phyloP scores from a whole-genome alignment of 2,113 vertebrate genomes.

The Catharus bicknelli region DNA sequence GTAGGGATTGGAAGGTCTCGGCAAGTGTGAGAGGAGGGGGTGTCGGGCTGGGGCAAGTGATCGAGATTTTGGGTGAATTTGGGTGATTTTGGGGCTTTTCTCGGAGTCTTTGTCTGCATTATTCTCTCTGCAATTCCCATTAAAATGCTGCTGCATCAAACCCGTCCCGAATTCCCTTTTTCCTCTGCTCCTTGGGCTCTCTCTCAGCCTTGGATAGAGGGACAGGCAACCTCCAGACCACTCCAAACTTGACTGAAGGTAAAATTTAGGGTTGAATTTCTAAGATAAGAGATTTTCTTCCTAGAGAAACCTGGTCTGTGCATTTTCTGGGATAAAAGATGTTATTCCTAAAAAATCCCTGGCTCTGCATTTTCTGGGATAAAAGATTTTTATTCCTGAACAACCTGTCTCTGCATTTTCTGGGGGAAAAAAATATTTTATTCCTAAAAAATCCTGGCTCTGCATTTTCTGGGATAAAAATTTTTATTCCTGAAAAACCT shows the following conservation, averaged over 20 bases:
- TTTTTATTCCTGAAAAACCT: neutral
- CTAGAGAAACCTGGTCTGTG: too few relatives aligned
- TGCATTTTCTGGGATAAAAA: neutral
- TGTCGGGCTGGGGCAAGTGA: neutral
- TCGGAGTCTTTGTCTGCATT: neutral
- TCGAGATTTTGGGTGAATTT: neutral
- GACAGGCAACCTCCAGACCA: neutral
- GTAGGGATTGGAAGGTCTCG: neutral
- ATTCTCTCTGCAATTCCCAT: conserved; percentile 44
- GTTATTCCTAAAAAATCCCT: too few relatives aligned
- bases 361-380: neutral
- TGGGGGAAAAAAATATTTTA: neutral
- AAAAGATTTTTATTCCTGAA: neutral
- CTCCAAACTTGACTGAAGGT: neutral
- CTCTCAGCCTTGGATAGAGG: neutral
- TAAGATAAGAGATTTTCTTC: neutral
- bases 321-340: neutral
- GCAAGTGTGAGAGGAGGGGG: neutral
- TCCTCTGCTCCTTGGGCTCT: conserved; percentile 23
- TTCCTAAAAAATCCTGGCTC: neutral
- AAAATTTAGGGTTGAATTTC: neutral
- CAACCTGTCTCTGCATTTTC: neutral
- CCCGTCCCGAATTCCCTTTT: conserved; percentile 30
- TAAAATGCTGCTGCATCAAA: conserved; percentile 60
- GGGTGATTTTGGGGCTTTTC: neutral